These are phyloP conservation scores for Actinia tenebrosa DNA, from an alignment of 64 coral and sea anemone genomes.

Conservation along the genomic window DNA sequence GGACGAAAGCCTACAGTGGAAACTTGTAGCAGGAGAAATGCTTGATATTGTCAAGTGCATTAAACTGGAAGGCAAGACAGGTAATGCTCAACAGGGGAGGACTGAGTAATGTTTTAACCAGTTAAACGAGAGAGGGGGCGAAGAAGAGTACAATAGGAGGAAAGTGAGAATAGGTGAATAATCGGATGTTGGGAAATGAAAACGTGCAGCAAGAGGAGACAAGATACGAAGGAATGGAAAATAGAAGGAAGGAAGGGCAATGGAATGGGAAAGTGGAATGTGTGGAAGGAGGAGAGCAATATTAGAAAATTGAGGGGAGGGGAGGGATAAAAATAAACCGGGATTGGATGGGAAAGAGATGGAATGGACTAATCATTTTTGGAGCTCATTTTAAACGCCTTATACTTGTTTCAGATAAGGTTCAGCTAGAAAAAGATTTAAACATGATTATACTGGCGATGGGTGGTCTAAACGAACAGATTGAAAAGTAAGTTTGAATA, in stretches of 20 bases:
- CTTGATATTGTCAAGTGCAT: conserved; percentile 71
- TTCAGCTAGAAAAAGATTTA: conserved; percentile 64
- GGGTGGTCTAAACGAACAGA: conserved; percentile 57
- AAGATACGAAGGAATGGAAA: no score
- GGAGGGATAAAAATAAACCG: not conserved
- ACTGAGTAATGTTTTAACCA: not conserved
- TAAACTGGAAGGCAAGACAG: conserved; percentile 54
- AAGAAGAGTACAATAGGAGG: not conserved
- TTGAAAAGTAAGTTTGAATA: conserved; percentile 57
- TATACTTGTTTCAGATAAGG: conserved; percentile 40
- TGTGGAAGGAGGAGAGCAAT: not conserved
- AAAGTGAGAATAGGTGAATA: no score
- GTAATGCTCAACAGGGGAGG: conserved; percentile 17
- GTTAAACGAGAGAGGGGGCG: no score
- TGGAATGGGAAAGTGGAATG: not conserved
- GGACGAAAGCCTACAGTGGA: conserved; percentile 70
- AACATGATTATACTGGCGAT: conserved; percentile 67
- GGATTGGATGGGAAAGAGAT: not conserved
- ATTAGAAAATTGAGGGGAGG: no score
- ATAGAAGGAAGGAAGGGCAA: not conserved
- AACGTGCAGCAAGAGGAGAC: no score
- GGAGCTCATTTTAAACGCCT: not conserved
- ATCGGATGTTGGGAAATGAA: not conserved
- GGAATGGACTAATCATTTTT: not conserved
- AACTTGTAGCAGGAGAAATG: conserved; percentile 89